These are phyloP conservation scores for Cynodonichthys magdalenae DNA, from an alignment of 2,797 vertebrate genomes.

Conservation along the genomic window DNA sequence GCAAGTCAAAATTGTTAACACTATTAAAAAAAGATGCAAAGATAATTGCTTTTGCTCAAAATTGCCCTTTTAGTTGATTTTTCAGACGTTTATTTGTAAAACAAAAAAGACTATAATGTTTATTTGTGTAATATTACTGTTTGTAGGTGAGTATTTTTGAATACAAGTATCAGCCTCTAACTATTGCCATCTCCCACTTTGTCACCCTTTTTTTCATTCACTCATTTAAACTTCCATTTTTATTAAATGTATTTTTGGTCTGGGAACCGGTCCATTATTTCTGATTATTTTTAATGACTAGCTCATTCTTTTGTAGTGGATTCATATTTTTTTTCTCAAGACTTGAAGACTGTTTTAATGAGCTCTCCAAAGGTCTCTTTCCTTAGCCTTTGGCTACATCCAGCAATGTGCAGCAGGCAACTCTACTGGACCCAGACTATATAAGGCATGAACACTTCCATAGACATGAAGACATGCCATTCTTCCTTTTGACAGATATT, in stretches of 20 bases:
- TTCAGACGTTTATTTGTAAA: conserved; percentile 37
- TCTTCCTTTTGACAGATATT: conserved; percentile 78
- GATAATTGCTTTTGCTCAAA: conserved; percentile 10
- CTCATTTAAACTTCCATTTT: conserved; percentile 40
- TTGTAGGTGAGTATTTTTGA: conserved; percentile 24
- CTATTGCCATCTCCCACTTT: conserved; percentile 4
- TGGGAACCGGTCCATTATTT: conserved; percentile 55
- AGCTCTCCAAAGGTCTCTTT: conserved; percentile 76
- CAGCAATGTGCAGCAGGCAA: conserved; percentile 69
- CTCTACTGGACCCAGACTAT: conserved; percentile 72
- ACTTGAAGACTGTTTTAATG: conserved; percentile 73
- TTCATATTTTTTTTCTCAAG: conserved; percentile 66
- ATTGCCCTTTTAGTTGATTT: conserved; percentile 54
- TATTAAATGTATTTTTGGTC: conserved; percentile 44
- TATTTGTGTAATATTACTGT: conserved; percentile 28
- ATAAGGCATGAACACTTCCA: conserved; percentile 79
- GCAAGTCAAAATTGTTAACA: conserved; percentile 47
- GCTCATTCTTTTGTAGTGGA: conserved; percentile 47
- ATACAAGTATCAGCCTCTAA: not conserved
- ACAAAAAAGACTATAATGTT: conserved; percentile 1
- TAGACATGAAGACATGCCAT: conserved; percentile 78
- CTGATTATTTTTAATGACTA: conserved; percentile 67
- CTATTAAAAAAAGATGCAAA: conserved; percentile 26
- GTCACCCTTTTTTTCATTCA: conserved; percentile 27
- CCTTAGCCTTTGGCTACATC: conserved; percentile 68